Evolutionary conservation across 23 tunicate genomes (phyloP).

Genomic region (Diplosoma virens): DNA sequence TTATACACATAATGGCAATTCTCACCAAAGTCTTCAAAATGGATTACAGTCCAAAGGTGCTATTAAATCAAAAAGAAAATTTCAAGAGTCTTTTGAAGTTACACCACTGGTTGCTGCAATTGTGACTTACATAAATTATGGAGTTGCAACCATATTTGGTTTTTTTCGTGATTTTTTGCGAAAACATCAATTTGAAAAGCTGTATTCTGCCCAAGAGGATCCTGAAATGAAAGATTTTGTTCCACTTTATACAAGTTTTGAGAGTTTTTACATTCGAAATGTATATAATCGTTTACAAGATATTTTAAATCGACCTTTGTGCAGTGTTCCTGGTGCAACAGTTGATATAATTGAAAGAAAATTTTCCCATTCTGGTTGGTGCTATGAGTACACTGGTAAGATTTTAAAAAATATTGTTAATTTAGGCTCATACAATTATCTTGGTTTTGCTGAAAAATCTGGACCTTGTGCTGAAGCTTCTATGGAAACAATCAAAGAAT

Average conservation of each 20-base stretch:
- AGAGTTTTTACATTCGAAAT: conserved; percentile 94
- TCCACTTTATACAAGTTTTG: conserved; percentile 90
- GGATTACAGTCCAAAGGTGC: not conserved
- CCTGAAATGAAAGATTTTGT: conserved; percentile 90
- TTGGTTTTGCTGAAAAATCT: conserved; percentile 95
- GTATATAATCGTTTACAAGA: conserved; percentile 89
- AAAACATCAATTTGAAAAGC: conserved; percentile 66
- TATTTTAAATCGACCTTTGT: conserved; percentile 88
- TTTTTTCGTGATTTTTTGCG: conserved; percentile 82
- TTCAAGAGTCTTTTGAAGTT: conserved; percentile 81
- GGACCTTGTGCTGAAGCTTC: conserved; percentile 96
- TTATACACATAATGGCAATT: too few species aligned
- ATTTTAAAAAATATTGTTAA: conserved; percentile 74
- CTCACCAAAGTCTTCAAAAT: too few species aligned
- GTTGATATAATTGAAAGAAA: conserved; percentile 83
- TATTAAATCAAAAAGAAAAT: conserved; percentile 4
- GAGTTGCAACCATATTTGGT: conserved; percentile 69
- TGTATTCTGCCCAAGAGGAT: conserved; percentile 52
- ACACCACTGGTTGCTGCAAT: conserved; percentile 74
- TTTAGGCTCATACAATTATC: conserved; percentile 97
- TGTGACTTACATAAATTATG: conserved; percentile 86
- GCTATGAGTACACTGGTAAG: conserved; percentile 75
- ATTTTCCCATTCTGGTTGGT: conserved; percentile 84
- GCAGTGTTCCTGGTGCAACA: conserved; percentile 93
- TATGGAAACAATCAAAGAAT: conserved; percentile 55